phyloP scores from a whole-genome alignment of 2,797 vertebrate genomes.

The Alcedo quadribrachys region DNA sequence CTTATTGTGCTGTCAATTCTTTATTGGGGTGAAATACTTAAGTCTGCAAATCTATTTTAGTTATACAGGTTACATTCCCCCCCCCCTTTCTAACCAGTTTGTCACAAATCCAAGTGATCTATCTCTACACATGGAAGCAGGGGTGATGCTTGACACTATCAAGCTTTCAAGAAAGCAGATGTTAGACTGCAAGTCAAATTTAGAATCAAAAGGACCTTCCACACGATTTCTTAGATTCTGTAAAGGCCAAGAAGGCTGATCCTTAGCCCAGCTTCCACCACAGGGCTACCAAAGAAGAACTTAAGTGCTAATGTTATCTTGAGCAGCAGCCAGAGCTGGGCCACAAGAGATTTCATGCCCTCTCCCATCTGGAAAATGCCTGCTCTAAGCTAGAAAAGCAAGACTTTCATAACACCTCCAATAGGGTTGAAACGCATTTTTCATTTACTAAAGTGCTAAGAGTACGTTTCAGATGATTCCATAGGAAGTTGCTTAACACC shows the following conservation, averaged over 20 bases:
- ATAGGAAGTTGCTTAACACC: not conserved
- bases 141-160: not conserved
- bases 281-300: not conserved
- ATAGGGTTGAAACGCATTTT: not conserved
- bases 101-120: not conserved
- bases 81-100: not conserved
- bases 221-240: not conserved
- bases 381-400: not conserved
- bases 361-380: not conserved
- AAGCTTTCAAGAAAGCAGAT: not conserved
- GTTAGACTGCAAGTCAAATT: not conserved
- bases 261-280: not conserved
- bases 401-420: not conserved
- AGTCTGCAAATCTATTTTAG: not conserved
- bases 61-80: accelerated
- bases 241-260: not conserved
- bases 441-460: not conserved
- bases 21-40: not conserved
- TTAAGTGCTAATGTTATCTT: not conserved
- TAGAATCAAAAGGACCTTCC: not conserved
- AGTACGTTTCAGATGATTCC: not conserved
- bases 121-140: not conserved
- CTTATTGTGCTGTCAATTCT: not conserved
- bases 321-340: not conserved
- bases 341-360: not conserved